Percentiles rank a stretch among this genome's conserved stretches.
Conservation (phyloP, 2,113 vertebrate genomes). For the Pelobates fuscus region DNA sequence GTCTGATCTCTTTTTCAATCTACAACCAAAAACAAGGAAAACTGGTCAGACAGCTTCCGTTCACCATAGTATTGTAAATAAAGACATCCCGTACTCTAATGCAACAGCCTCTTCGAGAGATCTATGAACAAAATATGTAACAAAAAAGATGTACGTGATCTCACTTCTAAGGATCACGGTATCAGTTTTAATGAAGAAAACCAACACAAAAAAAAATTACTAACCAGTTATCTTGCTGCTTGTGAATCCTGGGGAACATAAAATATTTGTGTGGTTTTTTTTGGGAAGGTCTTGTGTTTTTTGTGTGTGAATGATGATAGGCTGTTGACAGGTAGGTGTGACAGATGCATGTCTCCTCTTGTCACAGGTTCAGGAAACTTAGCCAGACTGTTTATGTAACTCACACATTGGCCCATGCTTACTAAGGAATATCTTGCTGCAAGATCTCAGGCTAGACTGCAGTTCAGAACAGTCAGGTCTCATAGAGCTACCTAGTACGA, state of each 20-base stretch:
- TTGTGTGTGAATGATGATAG: constrained; percentile 12
- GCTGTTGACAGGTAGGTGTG: constrained; percentile 28
- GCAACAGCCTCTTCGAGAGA: background rate
- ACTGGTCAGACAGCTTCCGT: constrained; percentile 6
- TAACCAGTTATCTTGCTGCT: background rate
- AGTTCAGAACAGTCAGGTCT: too few relatives aligned
- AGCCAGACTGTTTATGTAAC: constrained; percentile 7
- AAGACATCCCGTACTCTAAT: background rate
- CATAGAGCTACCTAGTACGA: too few relatives aligned
- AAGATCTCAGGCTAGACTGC: too few relatives aligned
- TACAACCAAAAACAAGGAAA: background rate
- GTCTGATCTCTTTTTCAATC: background rate
- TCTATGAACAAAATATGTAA: background rate
- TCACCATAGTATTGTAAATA: too few relatives aligned
- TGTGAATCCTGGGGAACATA: constrained; percentile 7
- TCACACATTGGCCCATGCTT: background rate
- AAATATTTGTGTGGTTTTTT: background rate
- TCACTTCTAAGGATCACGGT: background rate
- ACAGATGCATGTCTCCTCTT: constrained; percentile 34
- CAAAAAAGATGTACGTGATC: background rate
- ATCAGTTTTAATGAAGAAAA: background rate
- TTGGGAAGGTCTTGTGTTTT: background rate
- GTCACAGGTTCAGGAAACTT: constrained; percentile 6
- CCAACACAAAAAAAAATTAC: background rate
- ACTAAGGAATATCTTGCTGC: background rate